Conservation (phyloP, 2,113 vertebrate species). For the Galemys pyrenaicus region DNA sequence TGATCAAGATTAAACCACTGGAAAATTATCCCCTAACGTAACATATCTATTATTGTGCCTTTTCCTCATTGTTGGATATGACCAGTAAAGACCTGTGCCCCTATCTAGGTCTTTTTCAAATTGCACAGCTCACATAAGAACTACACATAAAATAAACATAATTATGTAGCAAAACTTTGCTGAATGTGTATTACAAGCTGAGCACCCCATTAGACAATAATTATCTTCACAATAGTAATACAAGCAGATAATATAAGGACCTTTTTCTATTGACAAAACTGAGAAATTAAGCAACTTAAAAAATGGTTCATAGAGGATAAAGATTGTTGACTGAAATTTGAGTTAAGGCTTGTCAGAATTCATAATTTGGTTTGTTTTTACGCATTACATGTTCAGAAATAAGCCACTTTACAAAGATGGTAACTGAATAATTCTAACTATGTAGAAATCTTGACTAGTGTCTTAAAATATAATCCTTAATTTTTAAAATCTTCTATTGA, state of each 20-base stretch:
- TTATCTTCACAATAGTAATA: not conserved
- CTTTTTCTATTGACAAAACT: not conserved
- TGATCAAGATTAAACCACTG: not conserved
- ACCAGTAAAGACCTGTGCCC: not conserved
- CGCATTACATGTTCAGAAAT: not conserved
- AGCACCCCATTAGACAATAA: not conserved
- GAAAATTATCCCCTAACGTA: not conserved
- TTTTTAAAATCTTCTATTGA: constrained; percentile 63
- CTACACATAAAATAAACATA: not conserved
- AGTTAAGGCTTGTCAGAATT: not conserved
- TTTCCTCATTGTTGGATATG: not conserved
- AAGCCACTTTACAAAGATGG: not conserved
- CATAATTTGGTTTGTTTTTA: constrained; percentile 29
- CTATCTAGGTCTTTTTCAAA: not conserved
- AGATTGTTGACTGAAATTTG: not conserved
- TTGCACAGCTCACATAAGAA: not conserved
- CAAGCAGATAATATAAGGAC: too few species aligned
- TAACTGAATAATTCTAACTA: constrained; percentile 6
- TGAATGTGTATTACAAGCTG: not conserved
- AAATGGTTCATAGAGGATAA: not conserved
- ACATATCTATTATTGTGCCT: not conserved
- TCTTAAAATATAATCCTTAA: constrained; percentile 60
- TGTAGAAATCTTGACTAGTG: constrained; percentile 46
- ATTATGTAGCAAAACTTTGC: not conserved
- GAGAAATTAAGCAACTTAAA: not conserved